A percentile compares a stretch with the other conserved stretches of the same genome.
Conservation (phyloP, 2,888 invertebrate genomes). For the Thera britannica region DNA sequence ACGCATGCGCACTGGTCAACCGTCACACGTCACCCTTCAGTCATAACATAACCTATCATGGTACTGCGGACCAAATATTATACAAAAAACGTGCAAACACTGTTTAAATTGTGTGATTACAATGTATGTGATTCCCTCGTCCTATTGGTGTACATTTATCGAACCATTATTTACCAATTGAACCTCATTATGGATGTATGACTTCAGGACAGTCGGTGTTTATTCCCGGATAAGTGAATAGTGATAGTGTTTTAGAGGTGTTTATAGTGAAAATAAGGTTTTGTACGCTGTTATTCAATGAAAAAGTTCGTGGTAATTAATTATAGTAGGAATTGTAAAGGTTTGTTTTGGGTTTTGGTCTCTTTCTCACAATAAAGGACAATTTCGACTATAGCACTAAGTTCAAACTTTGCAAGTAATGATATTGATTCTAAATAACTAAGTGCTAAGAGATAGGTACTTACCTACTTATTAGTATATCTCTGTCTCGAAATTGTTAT, state of each 20-base stretch:
- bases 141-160: conserved; percentile 45
- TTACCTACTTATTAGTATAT: too few species aligned
- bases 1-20: conserved; percentile 24
- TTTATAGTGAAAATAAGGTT: conserved; percentile 12
- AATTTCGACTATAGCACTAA: neutral
- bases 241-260: conserved; percentile 5
- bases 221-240: conserved; percentile 1
- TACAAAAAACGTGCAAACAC: conserved; percentile 22
- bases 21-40: conserved; percentile 23
- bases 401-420: neutral
- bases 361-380: neutral
- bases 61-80: conserved; percentile 24
- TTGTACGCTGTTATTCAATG: neutral
- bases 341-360: conserved; percentile 32
- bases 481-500: too few species aligned
- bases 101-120: conserved; percentile 37
- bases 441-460: too few species aligned
- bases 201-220: conserved; percentile 18
- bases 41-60: conserved; percentile 29
- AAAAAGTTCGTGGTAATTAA: conserved; percentile 4
- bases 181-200: conserved; percentile 29
- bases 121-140: conserved; percentile 24
- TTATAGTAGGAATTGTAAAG: conserved; percentile 16
- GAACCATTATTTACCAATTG: conserved; percentile 54
- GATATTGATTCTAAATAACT: too few species aligned